phyloP scores from a whole-genome alignment of 1,140 invertebrate species.

The Neoseiulus cucumeris region DNA sequence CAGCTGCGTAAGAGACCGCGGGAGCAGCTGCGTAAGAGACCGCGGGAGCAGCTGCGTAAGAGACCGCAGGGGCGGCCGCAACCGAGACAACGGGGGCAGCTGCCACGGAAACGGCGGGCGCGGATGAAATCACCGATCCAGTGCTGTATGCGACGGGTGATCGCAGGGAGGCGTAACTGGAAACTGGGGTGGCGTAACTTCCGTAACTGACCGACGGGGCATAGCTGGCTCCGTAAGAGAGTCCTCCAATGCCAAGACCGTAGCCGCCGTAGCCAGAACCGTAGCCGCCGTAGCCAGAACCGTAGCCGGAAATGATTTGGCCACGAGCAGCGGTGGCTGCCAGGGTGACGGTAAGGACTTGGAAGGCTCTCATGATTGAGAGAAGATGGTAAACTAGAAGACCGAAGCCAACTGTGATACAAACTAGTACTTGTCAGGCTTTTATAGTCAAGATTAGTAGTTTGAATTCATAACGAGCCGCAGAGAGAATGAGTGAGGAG shows the following conservation, averaged over 20 bases:
- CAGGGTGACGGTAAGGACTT: background rate
- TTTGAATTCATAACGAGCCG: no score
- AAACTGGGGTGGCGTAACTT: background rate
- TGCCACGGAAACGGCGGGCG: background rate
- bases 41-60: background rate
- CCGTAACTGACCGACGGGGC: background rate
- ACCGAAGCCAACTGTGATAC: slow-evolving; percentile 2
- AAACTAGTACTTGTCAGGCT: background rate
- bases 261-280: background rate
- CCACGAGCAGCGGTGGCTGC: background rate
- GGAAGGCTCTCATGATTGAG: background rate
- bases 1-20: background rate
- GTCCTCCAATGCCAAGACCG: background rate
- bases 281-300: background rate
- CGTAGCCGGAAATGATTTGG: background rate
- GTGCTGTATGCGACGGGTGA: background rate
- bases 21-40: background rate
- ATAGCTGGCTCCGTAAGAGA: background rate
- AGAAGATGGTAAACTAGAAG: background rate
- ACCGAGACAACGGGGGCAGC: background rate
- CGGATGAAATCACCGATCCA: background rate
- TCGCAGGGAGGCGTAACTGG: background rate
- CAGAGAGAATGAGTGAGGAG: no score
- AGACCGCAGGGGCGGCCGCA: background rate
- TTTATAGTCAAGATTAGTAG: slow-evolving; percentile 1